A percentile compares a stretch with the other conserved stretches of the same genome.
Conservation (phyloP, 2,113 vertebrate species). For the Crotalus tigris region DNA sequence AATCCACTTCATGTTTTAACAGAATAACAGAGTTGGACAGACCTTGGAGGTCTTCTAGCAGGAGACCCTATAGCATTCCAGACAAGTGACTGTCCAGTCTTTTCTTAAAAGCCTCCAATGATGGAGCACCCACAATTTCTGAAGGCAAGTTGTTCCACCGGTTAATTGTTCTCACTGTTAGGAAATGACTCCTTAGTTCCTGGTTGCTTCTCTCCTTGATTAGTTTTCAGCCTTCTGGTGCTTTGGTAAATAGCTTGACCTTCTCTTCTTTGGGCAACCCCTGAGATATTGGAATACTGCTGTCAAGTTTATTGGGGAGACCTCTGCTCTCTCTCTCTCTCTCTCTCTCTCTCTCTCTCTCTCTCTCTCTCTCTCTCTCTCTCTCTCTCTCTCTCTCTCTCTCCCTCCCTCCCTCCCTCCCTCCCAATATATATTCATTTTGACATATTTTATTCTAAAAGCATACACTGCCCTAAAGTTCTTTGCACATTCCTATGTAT, state of each 20-base stretch:
- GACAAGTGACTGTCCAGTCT: background rate
- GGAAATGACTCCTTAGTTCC: background rate
- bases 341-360: too few species aligned
- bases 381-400: background rate
- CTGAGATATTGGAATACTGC: background rate
- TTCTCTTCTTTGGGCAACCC: background rate
- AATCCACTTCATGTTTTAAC: background rate
- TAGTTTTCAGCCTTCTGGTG: background rate
- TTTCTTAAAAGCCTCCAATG: background rate
- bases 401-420: too few species aligned
- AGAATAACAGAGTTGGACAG: background rate
- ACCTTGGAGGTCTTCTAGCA: too few species aligned
- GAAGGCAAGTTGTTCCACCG: background rate
- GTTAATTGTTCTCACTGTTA: background rate
- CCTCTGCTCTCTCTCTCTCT: too few species aligned
- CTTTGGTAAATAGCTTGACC: background rate
- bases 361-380: too few species aligned
- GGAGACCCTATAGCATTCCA: too few species aligned
- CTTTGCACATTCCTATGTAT: background rate
- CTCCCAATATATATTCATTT: background rate
- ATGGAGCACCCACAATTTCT: background rate
- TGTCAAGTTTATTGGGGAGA: background rate
- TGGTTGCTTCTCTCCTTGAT: background rate
- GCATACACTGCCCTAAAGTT: background rate
- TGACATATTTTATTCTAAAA: background rate